These are phyloP conservation scores for Oryctes rhinoceros DNA, from an alignment of 1,140 invertebrate genomes.

Conservation along the genomic window DNA sequence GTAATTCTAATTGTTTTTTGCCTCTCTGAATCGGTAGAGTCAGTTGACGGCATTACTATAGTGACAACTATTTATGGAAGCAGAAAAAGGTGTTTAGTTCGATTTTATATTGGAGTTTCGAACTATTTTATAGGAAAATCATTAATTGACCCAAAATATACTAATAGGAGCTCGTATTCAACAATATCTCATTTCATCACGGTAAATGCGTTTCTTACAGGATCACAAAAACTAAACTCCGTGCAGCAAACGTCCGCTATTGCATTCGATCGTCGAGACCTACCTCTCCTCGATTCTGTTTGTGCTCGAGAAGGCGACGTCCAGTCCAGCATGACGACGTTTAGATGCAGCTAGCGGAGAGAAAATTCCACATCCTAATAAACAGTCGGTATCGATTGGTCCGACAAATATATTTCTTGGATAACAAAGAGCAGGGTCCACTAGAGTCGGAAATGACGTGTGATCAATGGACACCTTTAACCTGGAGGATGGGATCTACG, in stretches of 20 bases:
- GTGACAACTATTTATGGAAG: too few relatives aligned
- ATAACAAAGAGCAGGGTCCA: slow-evolving; percentile 42
- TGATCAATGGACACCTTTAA: slow-evolving; percentile 49
- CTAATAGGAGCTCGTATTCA: too few relatives aligned
- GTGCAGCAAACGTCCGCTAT: neutral
- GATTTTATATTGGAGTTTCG: too few relatives aligned
- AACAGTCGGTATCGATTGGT: slow-evolving; percentile 32
- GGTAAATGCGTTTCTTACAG: neutral
- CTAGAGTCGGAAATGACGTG: slow-evolving; percentile 43
- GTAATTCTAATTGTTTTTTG: too few relatives aligned
- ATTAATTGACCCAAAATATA: too few relatives aligned
- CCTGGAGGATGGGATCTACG: slow-evolving; percentile 39
- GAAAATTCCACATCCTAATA: slow-evolving; percentile 28
- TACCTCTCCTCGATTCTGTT: neutral
- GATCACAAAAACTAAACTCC: neutral
- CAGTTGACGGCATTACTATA: too few relatives aligned
- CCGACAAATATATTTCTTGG: slow-evolving; percentile 44
- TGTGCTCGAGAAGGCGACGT: neutral
- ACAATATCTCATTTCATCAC: neutral
- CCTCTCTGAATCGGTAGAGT: too few relatives aligned
- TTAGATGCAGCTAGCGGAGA: slow-evolving; percentile 1
- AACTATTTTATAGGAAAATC: too few relatives aligned
- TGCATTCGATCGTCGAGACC: neutral
- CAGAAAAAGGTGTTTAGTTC: too few relatives aligned
- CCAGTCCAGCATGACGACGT: neutral